Conservation (phyloP, 2,888 invertebrate genomes). For the Temnothorax rugatulus region DNA sequence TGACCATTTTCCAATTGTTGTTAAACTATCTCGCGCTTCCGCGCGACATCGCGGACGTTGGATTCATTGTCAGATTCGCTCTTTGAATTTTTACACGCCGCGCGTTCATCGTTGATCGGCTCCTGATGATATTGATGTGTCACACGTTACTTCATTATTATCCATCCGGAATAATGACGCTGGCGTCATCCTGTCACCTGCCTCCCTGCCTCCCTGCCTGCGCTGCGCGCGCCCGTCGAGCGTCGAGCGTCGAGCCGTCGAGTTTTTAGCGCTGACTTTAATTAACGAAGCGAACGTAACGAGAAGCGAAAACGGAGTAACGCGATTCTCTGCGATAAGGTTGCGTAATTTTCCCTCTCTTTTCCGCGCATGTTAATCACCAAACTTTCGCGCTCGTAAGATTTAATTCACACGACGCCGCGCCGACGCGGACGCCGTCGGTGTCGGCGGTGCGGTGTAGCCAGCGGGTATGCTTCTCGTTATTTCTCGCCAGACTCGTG, state of each 20-base stretch:
- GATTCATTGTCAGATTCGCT: neutral
- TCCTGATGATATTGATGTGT: no score
- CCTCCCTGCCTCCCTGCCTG: neutral
- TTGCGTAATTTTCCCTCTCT: conserved; percentile 20
- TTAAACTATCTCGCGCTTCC: neutral
- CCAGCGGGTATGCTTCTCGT: no score
- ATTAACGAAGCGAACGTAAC: neutral
- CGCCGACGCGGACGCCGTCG: no score
- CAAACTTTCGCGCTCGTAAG: conserved; percentile 54
- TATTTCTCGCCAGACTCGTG: no score
- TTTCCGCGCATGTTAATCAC: neutral
- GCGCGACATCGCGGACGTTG: neutral
- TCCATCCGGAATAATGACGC: neutral
- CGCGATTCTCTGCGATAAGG: neutral
- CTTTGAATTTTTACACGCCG: neutral
- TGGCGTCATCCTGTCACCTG: neutral
- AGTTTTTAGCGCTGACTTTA: conserved; percentile 4
- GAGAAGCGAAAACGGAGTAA: neutral
- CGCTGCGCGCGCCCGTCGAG: neutral
- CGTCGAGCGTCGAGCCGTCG: neutral
- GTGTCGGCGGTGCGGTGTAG: no score
- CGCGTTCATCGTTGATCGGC: neutral
- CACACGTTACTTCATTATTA: neutral
- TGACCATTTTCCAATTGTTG: neutral
- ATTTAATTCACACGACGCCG: conserved; percentile 57